Base-by-base conservation (phyloP, 64 coral and sea anemone species). In the Acropora tenuis region DNA sequence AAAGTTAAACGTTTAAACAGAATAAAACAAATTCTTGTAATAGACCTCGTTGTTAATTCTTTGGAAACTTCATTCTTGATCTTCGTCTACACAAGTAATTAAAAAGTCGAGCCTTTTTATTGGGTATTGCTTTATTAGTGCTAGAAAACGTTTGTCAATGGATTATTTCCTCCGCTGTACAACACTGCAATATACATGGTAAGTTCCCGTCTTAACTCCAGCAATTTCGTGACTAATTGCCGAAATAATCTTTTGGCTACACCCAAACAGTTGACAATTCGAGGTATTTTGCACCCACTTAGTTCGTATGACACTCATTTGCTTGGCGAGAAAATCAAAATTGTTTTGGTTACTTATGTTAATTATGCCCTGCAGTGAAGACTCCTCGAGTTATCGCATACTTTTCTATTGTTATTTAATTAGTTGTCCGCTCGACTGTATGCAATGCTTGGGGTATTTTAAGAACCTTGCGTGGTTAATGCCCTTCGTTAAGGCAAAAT, bases 391-490 rank as follows among this genome's bases (percentile, higher is more conserved):
- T 72, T 85, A 71, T 85, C 82, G 45, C 82, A 85, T 85, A 69
- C 82, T 85, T 85, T 65, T 19, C 58, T 58, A 85, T 85, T 85
- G 82, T 85, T 85, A 85, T 85, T 69, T 71, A 85, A 85, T 85
- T 85, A 72, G 82, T 65, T 71, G 82, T 48, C 17, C 63, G 47
- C 63, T 85, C 18, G 8, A 47, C 44, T 72, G 63, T 43, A 49
- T 49, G 68, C 82, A 48, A 18, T 45, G 43, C 46, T 68, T 6
- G 17, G 5, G 43, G 43, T 84, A 47, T 84, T 72, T 49, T 47
- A 49, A 43, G 44, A 67, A 15, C 63, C 49, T 69, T 47, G 15
- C 82, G 6, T 71, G 82, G 44, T 85, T 69, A 85, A 48, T 18
- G 61, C 44, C 11, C 82, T 44, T 85, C 82, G 43, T 85, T 43